Percentiles rank a stretch among this genome's conserved stretches.
phyloP scores from a whole-genome alignment of 2,797 vertebrate species.

The Hylomyscus alleni region DNA sequence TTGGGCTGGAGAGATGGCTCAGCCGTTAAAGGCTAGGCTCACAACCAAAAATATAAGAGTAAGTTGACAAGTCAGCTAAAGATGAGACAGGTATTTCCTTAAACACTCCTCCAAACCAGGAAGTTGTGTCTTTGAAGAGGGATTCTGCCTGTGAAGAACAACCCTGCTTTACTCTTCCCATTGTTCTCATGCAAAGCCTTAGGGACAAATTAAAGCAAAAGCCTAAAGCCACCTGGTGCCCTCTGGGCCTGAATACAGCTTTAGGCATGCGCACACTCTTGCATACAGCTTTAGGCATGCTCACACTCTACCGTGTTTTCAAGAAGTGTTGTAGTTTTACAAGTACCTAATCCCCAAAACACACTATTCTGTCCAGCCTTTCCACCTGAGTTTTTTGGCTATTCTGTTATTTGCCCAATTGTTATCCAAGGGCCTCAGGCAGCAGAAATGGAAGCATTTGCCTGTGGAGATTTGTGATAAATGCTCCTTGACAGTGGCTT shows the following conservation, averaged over 20 bases:
- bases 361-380: not conserved
- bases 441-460: slow-evolving; percentile 2
- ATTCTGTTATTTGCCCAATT: not conserved
- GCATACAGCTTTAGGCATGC: not conserved
- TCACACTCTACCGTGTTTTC: not conserved
- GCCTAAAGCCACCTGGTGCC: not conserved
- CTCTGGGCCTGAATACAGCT: not conserved
- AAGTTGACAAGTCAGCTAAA: not conserved
- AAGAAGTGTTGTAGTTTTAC: not conserved
- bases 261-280: not conserved
- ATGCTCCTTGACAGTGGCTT: not conserved
- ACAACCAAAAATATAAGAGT: too few species aligned
- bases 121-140: not conserved
- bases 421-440: not conserved
- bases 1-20: too few species aligned
- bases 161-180: not conserved
- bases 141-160: not conserved
- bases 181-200: not conserved
- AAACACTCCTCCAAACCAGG: not conserved
- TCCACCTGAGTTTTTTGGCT: not conserved
- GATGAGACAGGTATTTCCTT: not conserved
- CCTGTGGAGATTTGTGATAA: slow-evolving; percentile 3
- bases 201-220: not conserved
- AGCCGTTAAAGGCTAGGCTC: too few species aligned
- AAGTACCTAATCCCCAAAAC: not conserved